Base-by-base conservation (phyloP, 2,113 vertebrate genomes). In the Himantopus leucocephalus region DNA sequence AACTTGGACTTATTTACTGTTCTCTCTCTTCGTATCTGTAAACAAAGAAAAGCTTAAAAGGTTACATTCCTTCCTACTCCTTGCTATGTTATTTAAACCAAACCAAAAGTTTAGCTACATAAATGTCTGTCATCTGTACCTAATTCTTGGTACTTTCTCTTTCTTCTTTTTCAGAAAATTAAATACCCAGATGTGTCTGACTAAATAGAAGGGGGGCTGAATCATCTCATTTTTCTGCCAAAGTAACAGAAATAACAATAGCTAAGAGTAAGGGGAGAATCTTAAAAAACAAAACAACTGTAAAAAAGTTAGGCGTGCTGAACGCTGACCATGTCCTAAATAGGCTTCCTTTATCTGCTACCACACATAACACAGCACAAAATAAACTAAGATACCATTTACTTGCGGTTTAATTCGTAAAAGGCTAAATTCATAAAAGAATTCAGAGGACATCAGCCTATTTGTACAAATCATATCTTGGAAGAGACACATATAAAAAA, bases 31-130 rank as follows among this genome's bases (percentile, higher is more conserved):
- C 3, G 0, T 92, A 72, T 97, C 85, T 94, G 70, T 94, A 97
- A 97, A 88, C 93, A 94, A 94, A 84, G 83, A 78, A 81, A 77
- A 94, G 80, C 89, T 93, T 91, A 87, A 96, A 95, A 96, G 85
- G 93, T 97, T 96, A 88, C 86, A 95, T 97, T 97, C 94, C 58
- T 95, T 96, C 77, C 70, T 92, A 71, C 86, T 91, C 71, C 58
- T 93, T 35, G 1, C 80, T 87, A 7, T 47, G 64, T 91, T 94
- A 85, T 88, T 94, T 84, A 94, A 96, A 71, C 86, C 77, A 91
- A 95, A 80, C 56, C 26, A 10, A 85, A 92, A 76, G 64, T 83
- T 94, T 86, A 95, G 81, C 70, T 59, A 47, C 32, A 62, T 83
- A 71, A 97, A 96, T 4, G 32, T 85, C 56, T 88, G 56, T 93